phyloP scores from a whole-genome alignment of 2,113 vertebrate species.

The Spermophilus dauricus region DNA sequence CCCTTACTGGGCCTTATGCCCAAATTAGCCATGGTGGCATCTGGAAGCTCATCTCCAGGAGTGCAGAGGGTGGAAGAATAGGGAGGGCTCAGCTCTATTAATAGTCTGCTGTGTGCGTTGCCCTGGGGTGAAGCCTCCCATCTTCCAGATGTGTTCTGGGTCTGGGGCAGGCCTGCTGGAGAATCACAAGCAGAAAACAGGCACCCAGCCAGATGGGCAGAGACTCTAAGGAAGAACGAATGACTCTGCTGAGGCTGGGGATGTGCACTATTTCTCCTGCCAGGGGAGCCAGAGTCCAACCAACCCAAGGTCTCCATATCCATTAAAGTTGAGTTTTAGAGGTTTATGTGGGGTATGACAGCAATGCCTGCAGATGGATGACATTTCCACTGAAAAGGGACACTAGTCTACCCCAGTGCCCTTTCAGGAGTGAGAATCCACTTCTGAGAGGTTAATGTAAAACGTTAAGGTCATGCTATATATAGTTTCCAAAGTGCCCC shows the following conservation, averaged over 20 bases:
- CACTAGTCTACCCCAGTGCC: neutral
- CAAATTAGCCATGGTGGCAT: neutral
- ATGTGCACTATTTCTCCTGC: neutral
- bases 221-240: neutral
- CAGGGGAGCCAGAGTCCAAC: neutral
- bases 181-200: neutral
- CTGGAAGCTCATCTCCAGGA: neutral
- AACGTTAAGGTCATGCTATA: neutral
- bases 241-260: neutral
- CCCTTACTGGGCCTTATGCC: neutral
- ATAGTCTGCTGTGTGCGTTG: neutral
- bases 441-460: neutral
- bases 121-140: neutral
- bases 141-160: neutral
- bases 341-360: neutral
- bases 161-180: neutral
- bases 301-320: neutral
- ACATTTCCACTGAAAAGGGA: neutral
- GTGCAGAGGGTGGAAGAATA: fast-evolving
- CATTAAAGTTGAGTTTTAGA: neutral
- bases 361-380: neutral
- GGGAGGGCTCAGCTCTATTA: neutral
- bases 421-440: neutral
- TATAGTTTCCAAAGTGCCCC: neutral
- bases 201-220: neutral